Percentiles rank a stretch among this genome's conserved stretches.
phyloP scores from a whole-genome alignment of 2,113 vertebrate species.

The Casuarius casuarius region DNA sequence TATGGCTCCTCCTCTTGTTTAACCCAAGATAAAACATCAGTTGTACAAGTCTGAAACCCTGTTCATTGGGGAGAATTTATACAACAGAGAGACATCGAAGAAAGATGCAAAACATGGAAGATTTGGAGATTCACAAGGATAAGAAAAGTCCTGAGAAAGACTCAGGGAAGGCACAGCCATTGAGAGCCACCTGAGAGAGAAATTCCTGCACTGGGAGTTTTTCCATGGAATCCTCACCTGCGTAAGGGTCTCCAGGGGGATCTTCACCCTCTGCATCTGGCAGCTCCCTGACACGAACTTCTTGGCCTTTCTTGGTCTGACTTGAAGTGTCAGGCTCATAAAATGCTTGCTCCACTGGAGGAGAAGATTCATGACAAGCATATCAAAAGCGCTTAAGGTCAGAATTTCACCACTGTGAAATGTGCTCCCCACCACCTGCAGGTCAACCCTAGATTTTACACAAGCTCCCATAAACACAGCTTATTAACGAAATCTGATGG shows the following conservation, averaged over 20 bases:
- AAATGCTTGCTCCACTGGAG: slow-evolving; percentile 17
- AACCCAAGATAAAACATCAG: slow-evolving; percentile 66
- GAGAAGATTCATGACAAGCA: neutral
- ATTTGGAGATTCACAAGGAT: neutral
- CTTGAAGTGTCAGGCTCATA: slow-evolving; percentile 60
- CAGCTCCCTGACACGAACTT: slow-evolving; percentile 48
- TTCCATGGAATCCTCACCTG: slow-evolving; percentile 59
- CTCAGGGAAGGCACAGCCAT: rapidly evolving
- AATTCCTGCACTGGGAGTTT: neutral
- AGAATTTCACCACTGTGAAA: neutral
- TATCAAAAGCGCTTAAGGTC: neutral
- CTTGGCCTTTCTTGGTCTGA: slow-evolving; percentile 12
- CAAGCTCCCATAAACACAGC: neutral
- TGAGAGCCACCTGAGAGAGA: neutral
- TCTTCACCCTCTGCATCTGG: slow-evolving; percentile 35
- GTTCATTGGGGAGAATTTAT: neutral
- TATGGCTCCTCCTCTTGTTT: slow-evolving; percentile 75
- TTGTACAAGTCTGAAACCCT: slow-evolving; percentile 68
- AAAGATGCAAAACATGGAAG: neutral
- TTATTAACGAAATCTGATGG: neutral
- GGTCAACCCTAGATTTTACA: neutral
- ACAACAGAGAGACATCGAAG: neutral
- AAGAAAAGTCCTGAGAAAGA: neutral
- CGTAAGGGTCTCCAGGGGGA: slow-evolving; percentile 13
- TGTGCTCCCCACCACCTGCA: neutral